Percentiles rank a stretch among this genome's conserved stretches.
These are phyloP conservation scores for Vanacampus margaritifer DNA, from an alignment of 2,113 vertebrate genomes.

Conservation along the genomic window DNA sequence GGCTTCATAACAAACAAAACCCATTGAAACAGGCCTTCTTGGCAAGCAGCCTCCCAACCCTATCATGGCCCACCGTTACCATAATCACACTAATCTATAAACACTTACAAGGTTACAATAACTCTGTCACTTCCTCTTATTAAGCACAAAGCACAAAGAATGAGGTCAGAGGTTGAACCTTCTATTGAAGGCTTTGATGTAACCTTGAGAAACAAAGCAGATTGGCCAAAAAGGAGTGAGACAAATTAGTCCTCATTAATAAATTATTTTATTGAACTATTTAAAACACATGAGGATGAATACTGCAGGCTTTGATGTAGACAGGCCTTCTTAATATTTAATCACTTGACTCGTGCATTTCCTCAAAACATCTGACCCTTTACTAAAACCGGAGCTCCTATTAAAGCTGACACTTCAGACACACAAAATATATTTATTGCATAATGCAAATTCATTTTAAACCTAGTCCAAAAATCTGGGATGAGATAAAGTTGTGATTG, in stretches of 20 bases:
- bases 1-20: constrained; percentile 45
- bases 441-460: constrained; percentile 10
- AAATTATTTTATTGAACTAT: constrained; percentile 68
- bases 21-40: constrained; percentile 45
- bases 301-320: constrained; percentile 67
- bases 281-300: constrained; percentile 66
- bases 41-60: constrained; percentile 28
- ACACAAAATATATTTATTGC: constrained; percentile 9
- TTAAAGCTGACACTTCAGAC: constrained; percentile 45
- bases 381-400: constrained; percentile 40
- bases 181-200: constrained; percentile 16
- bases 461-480: background rate
- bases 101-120: constrained; percentile 43
- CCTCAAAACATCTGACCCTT: constrained; percentile 61
- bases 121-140: constrained; percentile 43
- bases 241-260: constrained; percentile 72
- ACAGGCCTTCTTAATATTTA: constrained; percentile 67
- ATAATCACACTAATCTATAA: constrained; percentile 56
- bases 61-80: constrained; percentile 19
- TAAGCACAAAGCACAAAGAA: constrained; percentile 31
- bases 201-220: constrained; percentile 36
- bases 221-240: constrained; percentile 34
- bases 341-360: constrained; percentile 64
- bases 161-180: constrained; percentile 40
- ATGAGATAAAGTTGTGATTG: background rate